These are phyloP conservation scores for Larimichthys polyactis DNA, from an alignment of 2,113 vertebrate species.

Conservation along the genomic window DNA sequence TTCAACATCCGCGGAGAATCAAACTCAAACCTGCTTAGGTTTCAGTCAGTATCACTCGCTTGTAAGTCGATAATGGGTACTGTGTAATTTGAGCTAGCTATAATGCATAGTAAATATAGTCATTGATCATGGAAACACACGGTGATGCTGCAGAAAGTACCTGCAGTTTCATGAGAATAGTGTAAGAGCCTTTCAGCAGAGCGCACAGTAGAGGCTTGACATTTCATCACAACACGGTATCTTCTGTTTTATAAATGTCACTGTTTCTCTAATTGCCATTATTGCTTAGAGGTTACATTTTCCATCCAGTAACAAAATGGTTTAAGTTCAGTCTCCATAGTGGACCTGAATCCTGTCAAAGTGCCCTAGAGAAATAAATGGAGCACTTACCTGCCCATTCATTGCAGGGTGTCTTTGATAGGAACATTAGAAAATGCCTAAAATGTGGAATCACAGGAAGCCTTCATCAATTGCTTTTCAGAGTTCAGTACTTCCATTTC, in stretches of 20 bases:
- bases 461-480: conserved; percentile 37
- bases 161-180: not conserved
- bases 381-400: conserved; percentile 21
- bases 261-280: conserved; percentile 9
- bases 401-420: not conserved
- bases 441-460: conserved; percentile 21
- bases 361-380: conserved; percentile 20
- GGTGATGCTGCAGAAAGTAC: not conserved
- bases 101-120: not conserved
- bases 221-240: conserved; percentile 12
- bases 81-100: not conserved
- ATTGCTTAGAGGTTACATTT: conserved; percentile 2
- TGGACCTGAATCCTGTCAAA: conserved; percentile 21
- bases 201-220: not conserved
- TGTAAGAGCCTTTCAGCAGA: conserved; percentile 3
- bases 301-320: not conserved
- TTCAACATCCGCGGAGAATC: not conserved
- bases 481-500: conserved; percentile 39
- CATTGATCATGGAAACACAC: not conserved
- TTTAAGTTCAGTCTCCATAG: conserved; percentile 12
- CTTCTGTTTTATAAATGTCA: conserved; percentile 26
- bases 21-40: not conserved
- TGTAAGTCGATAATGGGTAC: not conserved
- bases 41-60: not conserved
- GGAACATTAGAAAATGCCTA: conserved; percentile 30